Conservation (phyloP, 2,888 invertebrate species). For the Nebria brevicollis region DNA sequence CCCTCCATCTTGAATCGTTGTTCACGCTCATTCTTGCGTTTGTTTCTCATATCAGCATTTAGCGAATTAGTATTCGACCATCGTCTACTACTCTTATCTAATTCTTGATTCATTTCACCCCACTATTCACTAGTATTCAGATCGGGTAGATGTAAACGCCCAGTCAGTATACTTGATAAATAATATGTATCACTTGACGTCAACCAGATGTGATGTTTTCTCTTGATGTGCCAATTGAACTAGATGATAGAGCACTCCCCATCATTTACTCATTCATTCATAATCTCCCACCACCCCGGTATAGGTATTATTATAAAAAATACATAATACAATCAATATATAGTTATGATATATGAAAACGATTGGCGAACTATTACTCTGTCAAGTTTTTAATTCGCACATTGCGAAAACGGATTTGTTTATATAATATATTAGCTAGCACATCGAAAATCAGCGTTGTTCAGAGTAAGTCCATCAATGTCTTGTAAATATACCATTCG, state of each 20-base stretch:
- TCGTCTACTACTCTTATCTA: constrained; percentile 24
- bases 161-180: constrained; percentile 27
- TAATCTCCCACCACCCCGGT: background rate
- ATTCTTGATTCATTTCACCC: constrained; percentile 37
- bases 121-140: constrained; percentile 24
- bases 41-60: constrained; percentile 41
- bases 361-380: constrained; percentile 11
- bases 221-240: constrained; percentile 44
- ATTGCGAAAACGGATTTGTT: constrained; percentile 23
- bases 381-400: constrained; percentile 25
- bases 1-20: constrained; percentile 58
- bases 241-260: constrained; percentile 11
- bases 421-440: constrained; percentile 34
- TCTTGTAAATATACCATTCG: constrained; percentile 46
- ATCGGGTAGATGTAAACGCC: constrained; percentile 32
- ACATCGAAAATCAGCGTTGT: constrained; percentile 43
- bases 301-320: background rate
- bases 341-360: constrained; percentile 15
- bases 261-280: constrained; percentile 11
- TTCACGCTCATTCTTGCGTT: constrained; percentile 18
- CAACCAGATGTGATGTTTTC: constrained; percentile 31
- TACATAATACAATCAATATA: background rate
- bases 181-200: constrained; percentile 32
- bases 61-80: constrained; percentile 33
- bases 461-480: constrained; percentile 41